phyloP scores from a whole-genome alignment of 2,888 invertebrate genomes.

The Meghimatium bilineatum region DNA sequence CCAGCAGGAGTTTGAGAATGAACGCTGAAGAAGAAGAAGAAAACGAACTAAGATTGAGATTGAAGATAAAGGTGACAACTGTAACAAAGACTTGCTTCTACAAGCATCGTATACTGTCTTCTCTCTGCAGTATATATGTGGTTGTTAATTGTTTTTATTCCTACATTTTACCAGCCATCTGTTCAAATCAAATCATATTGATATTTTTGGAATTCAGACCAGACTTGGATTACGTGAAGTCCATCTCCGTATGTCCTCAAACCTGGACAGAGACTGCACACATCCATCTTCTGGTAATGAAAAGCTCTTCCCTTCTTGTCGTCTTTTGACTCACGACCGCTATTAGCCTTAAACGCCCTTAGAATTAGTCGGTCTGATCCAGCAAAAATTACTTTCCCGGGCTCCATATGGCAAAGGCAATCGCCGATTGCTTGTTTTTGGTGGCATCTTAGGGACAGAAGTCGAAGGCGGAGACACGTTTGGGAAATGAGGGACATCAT shows the following conservation, averaged over 20 bases:
- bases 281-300: slow-evolving; percentile 9
- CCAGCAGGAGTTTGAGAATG: too few species aligned
- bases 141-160: too few species aligned
- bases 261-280: background rate
- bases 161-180: too few species aligned
- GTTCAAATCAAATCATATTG: background rate
- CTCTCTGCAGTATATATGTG: too few species aligned
- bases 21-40: too few species aligned
- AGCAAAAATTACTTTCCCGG: slow-evolving; percentile 22
- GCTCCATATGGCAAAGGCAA: slow-evolving; percentile 35
- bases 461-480: slow-evolving; percentile 28
- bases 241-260: background rate
- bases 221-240: background rate
- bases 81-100: too few species aligned
- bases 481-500: slow-evolving; percentile 41
- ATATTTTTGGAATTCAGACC: background rate
- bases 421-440: slow-evolving; percentile 28
- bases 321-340: slow-evolving; percentile 1
- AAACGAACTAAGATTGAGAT: too few species aligned
- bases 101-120: too few species aligned
- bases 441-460: slow-evolving; percentile 25
- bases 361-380: slow-evolving; percentile 34
- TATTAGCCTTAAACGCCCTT: slow-evolving; percentile 31
- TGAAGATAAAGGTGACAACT: too few species aligned
- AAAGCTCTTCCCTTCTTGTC: background rate